Evolutionary conservation across 2,888 invertebrate species (phyloP).

Genomic region (Spisula subtruncata): DNA sequence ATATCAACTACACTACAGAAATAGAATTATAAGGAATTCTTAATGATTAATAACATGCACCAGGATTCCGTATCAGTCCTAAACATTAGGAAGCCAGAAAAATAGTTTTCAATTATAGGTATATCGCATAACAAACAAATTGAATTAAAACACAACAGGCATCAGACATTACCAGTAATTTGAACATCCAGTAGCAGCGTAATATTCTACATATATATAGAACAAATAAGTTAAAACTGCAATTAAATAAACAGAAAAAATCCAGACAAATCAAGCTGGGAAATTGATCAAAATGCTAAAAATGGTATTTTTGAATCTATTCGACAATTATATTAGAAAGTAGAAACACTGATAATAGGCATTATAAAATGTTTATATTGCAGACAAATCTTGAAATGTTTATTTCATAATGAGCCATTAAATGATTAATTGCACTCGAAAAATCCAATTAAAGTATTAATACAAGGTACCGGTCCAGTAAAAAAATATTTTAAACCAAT

Average conservation of each 20-base stretch:
- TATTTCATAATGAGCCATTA: not conserved
- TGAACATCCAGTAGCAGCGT: not conserved
- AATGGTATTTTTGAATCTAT: not conserved
- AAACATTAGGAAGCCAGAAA: too few species aligned
- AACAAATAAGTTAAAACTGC: not conserved
- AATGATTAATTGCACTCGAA: not conserved
- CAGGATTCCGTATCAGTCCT: too few species aligned
- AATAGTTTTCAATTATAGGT: too few species aligned
- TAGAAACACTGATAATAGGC: not conserved
- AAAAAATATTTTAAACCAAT: not conserved
- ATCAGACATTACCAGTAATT: too few species aligned
- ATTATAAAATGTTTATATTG: not conserved
- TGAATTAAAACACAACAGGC: too few species aligned
- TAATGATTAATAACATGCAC: too few species aligned
- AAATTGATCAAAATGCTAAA: not conserved
- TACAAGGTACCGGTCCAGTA: not conserved
- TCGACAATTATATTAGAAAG: not conserved
- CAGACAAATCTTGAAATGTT: not conserved
- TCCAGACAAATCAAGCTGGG: constrained; percentile 12
- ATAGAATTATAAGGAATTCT: too few species aligned
- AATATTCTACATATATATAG: not conserved
- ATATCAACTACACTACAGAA: too few species aligned
- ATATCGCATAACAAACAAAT: too few species aligned
- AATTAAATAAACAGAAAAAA: constrained; percentile 3
- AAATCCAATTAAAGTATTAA: not conserved